Conservation (phyloP, 2,113 vertebrate genomes). For the Hippoglossus stenolepis region DNA sequence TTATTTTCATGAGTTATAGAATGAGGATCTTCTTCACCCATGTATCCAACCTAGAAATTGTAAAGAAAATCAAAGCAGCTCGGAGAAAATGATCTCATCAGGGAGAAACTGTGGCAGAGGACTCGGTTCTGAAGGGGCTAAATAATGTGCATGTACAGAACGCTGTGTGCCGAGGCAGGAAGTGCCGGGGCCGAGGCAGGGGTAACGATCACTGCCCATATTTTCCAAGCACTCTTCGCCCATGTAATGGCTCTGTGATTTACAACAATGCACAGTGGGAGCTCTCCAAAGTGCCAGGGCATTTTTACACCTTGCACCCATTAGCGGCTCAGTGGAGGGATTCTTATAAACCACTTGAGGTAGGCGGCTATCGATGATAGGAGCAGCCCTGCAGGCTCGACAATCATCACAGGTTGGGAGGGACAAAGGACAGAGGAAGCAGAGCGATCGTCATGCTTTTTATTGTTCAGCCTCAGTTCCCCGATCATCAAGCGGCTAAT, state of each 20-base stretch:
- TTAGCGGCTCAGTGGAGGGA: slow-evolving; percentile 52
- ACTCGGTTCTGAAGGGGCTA: slow-evolving; percentile 21
- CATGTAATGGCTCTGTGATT: slow-evolving; percentile 61
- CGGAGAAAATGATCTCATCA: slow-evolving; percentile 3
- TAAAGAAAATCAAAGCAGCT: slow-evolving; percentile 1
- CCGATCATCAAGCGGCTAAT: slow-evolving; percentile 46
- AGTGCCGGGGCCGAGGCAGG: not conserved
- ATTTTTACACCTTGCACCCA: slow-evolving; percentile 40
- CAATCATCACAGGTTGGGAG: slow-evolving; percentile 20
- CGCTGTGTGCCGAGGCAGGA: not conserved
- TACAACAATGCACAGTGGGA: slow-evolving; percentile 35
- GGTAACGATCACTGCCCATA: slow-evolving; percentile 11
- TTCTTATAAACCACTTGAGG: slow-evolving; percentile 47
- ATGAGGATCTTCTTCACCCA: not conserved
- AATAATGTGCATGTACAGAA: slow-evolving; percentile 36
- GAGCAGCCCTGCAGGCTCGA: slow-evolving; percentile 18
- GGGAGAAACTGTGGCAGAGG: not conserved
- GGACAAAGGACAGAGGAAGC: slow-evolving; percentile 35
- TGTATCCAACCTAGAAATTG: slow-evolving; percentile 4
- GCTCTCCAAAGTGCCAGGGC: slow-evolving; percentile 12
- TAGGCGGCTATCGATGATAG: slow-evolving; percentile 30
- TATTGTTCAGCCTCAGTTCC: slow-evolving; percentile 55
- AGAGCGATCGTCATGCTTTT: slow-evolving; percentile 37
- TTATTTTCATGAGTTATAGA: not conserved
- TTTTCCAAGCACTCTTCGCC: slow-evolving; percentile 40